Evolutionary conservation across 53 echinoderm and acorn worm genomes (phyloP).

Genomic region (Arbacia lixula): DNA sequence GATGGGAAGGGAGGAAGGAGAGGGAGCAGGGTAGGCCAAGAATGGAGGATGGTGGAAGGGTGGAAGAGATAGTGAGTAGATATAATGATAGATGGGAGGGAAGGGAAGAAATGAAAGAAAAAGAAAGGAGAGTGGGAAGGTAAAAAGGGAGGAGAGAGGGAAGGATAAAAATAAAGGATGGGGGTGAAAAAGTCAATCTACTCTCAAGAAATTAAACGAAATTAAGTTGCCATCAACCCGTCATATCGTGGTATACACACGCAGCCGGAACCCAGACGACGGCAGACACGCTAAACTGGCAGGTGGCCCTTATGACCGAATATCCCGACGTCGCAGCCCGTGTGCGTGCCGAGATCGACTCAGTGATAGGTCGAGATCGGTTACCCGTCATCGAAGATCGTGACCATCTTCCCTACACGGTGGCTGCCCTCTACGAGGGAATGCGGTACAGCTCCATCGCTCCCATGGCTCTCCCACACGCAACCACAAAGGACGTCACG

Average conservation of each 20-base stretch:
- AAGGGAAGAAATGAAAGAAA: too few species aligned
- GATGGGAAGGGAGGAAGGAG: neutral
- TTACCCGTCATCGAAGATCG: constrained; percentile 68
- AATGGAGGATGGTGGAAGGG: too few species aligned
- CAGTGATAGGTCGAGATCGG: constrained; percentile 70
- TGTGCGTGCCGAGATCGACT: constrained; percentile 77
- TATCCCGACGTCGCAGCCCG: constrained; percentile 71
- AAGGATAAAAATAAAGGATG: too few species aligned
- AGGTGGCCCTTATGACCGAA: constrained; percentile 61
- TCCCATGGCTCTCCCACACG: constrained; percentile 71
- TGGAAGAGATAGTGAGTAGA: too few species aligned
- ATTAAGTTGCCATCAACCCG: too few species aligned
- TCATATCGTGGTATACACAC: neutral
- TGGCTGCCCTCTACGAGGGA: constrained; percentile 70
- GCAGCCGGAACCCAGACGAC: constrained; percentile 80
- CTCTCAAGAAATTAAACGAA: too few species aligned
- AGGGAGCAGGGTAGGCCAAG: too few species aligned
- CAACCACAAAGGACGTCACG: constrained; percentile 53
- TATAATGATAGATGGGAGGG: neutral
- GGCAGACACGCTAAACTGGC: constrained; percentile 71
- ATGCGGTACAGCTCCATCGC: constrained; percentile 62
- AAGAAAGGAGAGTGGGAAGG: too few species aligned
- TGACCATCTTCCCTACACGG: constrained; percentile 73
- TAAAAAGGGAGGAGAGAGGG: neutral
- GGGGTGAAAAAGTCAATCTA: too few species aligned